Base-by-base conservation (phyloP, 2,113 vertebrate genomes). In the Austrofundulus limnaeus region DNA sequence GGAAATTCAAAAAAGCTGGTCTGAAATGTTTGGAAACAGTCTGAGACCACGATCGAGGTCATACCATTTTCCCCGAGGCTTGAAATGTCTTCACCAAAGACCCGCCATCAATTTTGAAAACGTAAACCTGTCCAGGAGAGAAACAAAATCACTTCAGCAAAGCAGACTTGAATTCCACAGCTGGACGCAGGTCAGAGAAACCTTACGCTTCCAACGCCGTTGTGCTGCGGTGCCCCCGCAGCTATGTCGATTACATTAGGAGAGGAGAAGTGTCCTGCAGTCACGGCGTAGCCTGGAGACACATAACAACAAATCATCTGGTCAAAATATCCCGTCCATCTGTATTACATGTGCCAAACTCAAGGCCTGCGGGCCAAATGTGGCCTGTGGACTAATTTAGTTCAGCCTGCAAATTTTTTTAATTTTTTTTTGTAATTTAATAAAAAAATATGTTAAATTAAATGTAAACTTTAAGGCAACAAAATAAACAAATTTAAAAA, bases 221-320 rank as follows among this genome's bases (percentile, higher is more conserved):
- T 95, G 43, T 98, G 95, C 92, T 95, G 96, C 11, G 97, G 97
- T n/a, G 97, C 96, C 64, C 97, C 97, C 65, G 95, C 97, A 25
- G 95, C 97, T 38, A 99, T 70, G 2, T 99, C 97, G 0, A 91
- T 94, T 42, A 91, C 76, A 43, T 90, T 91, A 0, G 85, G 89
- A 38, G 95, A 94, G 43, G 94, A 95, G 90, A 99, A 99, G 80
- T 95, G 96, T 69, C 97, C 97, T 5, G 97, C 96, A 0, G 97
- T 91, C 86, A 99, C 96, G 0, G 96, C 94, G 2, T 99, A 99
- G 71, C 97, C 97, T 99, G 82, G 34, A 78, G 38, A 78, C 47
- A 80, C 19, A 65, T 14, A 75, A 17, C 11, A 31, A 59, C 72
- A 37, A 41, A 23, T 34, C 41, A 9, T 25, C 14, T 10, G 9